Base-by-base conservation (phyloP, 2,797 vertebrate genomes). In the Sciurus carolinensis region DNA sequence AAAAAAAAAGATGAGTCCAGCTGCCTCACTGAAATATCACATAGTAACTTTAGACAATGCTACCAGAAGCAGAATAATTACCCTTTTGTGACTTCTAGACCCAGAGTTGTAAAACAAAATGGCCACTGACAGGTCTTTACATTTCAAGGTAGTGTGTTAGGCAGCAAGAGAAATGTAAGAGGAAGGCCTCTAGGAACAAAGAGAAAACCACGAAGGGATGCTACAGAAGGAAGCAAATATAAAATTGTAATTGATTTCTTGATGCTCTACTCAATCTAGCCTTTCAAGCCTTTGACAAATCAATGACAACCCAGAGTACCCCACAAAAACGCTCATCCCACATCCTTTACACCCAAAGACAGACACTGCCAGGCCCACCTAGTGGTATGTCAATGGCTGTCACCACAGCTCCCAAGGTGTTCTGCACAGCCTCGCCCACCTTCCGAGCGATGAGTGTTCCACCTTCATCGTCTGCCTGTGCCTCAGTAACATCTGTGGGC, bases 331-430 rank as follows among this genome's bases (percentile, higher is more conserved):
- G 62, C 39, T 50, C 79, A 36, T 24, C 72, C 87, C 86, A 24
- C 44, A 7, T 1, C 1, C 8, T 3, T 13, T 7, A 22, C 12
- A 24, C 57, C 57, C 73, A 10, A 10, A 28, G 39, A 81, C 44
- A 62, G 64, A 86, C 83, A 44, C 9, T 22, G 87, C 72, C 83
- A 90, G 64, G 59, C 99, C 99, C 98, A 99, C 99, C 99, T 59
- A 99, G 98, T 93, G 99, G 99, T 98, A 99, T 99, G 98, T 99
- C 99, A 30, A 99, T 99, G 94, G 99, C 99, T 86, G 99, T 99
- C 75, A 99, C 99, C 73, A 99, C 99, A 0, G 99, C 99, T 96
- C 99, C 99, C 50, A 99, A 98, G 0, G 99, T 99, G 98, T 99
- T 99, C 98, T 99, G 99, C 92, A 99, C 99, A 0, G 99, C 99